A percentile compares a stretch with the other conserved stretches of the same genome.
Conservation (phyloP, 1,140 invertebrate genomes). For the Scaptodrosophila lebanonensis region DNA sequence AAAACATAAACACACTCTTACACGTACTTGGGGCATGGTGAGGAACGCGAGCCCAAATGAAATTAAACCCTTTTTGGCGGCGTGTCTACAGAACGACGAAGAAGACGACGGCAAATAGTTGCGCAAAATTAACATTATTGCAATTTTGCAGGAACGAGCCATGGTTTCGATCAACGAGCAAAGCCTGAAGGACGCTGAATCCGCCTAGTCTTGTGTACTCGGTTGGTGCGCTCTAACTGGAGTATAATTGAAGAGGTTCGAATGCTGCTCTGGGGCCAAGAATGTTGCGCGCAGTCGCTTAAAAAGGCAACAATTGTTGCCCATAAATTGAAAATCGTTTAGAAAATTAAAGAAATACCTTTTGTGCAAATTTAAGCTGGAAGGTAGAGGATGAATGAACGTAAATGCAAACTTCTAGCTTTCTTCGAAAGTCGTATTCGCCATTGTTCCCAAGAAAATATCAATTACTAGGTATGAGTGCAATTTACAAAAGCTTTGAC, state of each 20-base stretch:
- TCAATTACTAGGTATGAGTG: too few relatives aligned
- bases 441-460: too few relatives aligned
- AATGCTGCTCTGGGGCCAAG: background rate
- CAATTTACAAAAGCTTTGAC: too few relatives aligned
- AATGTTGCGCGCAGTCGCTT: background rate
- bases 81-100: constrained; percentile 25
- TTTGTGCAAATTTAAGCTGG: too few relatives aligned
- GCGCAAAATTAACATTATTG: constrained; percentile 68
- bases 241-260: constrained; percentile 43
- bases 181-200: constrained; percentile 11
- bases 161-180: constrained; percentile 35
- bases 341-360: constrained; percentile 51
- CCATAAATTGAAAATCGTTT: constrained; percentile 59
- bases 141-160: constrained; percentile 42
- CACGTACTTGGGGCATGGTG: constrained; percentile 57
- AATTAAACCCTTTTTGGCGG: constrained; percentile 72
- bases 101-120: constrained; percentile 42
- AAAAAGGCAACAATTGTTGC: background rate
- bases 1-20: constrained; percentile 70
- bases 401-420: too few relatives aligned
- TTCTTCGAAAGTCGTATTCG: too few relatives aligned
- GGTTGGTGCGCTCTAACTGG: constrained; percentile 6
- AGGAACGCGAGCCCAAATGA: constrained; percentile 48
- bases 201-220: too few relatives aligned
- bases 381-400: background rate